Conservation (phyloP, 2,113 vertebrate genomes). For the Entelurus aequoreus region DNA sequence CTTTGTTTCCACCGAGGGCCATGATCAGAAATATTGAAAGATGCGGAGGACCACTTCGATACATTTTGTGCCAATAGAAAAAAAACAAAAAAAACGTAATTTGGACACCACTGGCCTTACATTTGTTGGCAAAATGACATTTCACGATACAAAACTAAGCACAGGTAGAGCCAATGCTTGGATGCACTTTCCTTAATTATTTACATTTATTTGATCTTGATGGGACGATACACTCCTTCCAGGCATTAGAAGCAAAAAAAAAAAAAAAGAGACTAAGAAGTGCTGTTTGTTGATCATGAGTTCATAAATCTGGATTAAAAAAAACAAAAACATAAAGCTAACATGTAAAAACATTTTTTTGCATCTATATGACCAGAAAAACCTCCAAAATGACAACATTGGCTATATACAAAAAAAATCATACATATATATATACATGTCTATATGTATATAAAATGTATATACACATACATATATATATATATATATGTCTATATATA, state of each 20-base stretch:
- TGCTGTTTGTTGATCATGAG: conserved; percentile 66
- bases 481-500: too few relatives aligned
- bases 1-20: too few relatives aligned
- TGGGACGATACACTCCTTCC: conserved; percentile 50
- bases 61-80: too few relatives aligned
- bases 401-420: conserved; percentile 74
- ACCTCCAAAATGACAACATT: conserved; percentile 71
- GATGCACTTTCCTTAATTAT: conserved; percentile 71
- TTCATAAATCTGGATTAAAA: conserved; percentile 67
- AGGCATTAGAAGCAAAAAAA: conserved; percentile 46
- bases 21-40: too few relatives aligned
- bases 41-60: too few relatives aligned
- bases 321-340: conserved; percentile 55
- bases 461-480: background rate
- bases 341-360: conserved; percentile 73
- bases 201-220: conserved; percentile 70
- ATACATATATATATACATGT: conserved; percentile 5
- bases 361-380: conserved; percentile 53
- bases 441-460: background rate
- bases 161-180: conserved; percentile 24
- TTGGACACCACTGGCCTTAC: too few relatives aligned
- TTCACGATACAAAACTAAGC: conserved; percentile 13
- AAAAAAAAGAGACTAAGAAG: conserved; percentile 52
- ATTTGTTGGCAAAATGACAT: background rate
- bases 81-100: too few relatives aligned